A percentile compares a stretch with the other conserved stretches of the same genome.
phyloP scores from a whole-genome alignment of 23 tunicate genomes.

The Corella eumyota region DNA sequence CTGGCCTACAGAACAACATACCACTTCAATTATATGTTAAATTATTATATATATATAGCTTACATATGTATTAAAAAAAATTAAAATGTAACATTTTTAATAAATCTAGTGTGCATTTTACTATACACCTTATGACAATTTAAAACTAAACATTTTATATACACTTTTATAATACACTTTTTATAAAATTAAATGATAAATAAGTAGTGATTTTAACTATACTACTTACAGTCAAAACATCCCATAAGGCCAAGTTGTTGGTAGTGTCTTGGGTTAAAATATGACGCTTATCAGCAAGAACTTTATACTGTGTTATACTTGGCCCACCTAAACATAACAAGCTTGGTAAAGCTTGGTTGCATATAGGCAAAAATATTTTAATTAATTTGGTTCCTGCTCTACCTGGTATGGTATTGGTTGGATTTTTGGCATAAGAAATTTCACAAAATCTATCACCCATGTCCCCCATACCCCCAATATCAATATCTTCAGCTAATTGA shows the following conservation, averaged over 20 bases:
- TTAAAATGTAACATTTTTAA: too few relatives aligned
- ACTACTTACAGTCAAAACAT: slow-evolving; percentile 48
- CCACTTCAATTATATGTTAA: too few relatives aligned
- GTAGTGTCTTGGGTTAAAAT: slow-evolving; percentile 79
- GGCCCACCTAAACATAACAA: slow-evolving; percentile 51
- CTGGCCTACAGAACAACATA: slow-evolving; percentile 40
- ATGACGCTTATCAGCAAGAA: slow-evolving; percentile 76
- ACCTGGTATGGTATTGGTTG: slow-evolving; percentile 32
- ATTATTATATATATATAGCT: too few relatives aligned
- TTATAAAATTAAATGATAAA: too few relatives aligned
- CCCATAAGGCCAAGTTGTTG: slow-evolving; percentile 63
- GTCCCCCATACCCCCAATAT: slow-evolving; percentile 6
- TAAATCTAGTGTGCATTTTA: too few relatives aligned
- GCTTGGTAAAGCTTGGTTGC: too few relatives aligned
- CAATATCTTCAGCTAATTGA: slow-evolving; percentile 8
- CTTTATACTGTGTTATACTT: slow-evolving; percentile 57
- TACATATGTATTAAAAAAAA: too few relatives aligned
- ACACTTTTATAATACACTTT: too few relatives aligned
- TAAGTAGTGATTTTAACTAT: too few relatives aligned
- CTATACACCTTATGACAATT: too few relatives aligned
- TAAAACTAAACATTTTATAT: too few relatives aligned
- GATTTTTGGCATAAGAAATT: slow-evolving; percentile 25
- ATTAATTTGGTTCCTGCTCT: not conserved
- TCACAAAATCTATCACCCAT: slow-evolving; percentile 5
- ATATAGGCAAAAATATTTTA: too few relatives aligned